These are phyloP conservation scores for Crocallis elinguaria DNA, from an alignment of 2,888 invertebrate species.

Conservation along the genomic window DNA sequence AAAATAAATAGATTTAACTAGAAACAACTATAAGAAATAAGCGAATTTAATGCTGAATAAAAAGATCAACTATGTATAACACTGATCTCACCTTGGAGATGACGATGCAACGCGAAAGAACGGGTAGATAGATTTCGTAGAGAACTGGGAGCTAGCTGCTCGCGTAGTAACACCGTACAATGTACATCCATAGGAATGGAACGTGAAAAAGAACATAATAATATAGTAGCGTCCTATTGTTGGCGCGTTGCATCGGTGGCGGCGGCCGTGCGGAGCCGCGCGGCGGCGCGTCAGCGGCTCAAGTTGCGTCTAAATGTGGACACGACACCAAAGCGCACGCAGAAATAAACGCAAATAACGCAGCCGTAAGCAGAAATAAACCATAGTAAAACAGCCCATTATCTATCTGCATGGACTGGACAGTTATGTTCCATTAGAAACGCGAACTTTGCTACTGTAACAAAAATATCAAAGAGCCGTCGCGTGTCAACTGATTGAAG, in stretches of 20 bases:
- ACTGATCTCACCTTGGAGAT: too few species aligned
- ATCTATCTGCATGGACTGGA: conserved; percentile 25
- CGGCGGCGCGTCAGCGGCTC: conserved; percentile 54
- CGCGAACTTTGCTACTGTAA: conserved; percentile 22
- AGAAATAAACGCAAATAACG: conserved; percentile 75
- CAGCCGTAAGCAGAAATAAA: conserved; percentile 54
- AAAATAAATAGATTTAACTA: too few species aligned
- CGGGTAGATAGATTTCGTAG: background rate
- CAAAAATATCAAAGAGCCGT: conserved; percentile 26
- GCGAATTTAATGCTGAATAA: too few species aligned
- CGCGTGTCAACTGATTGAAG: background rate
- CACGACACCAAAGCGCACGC: conserved; percentile 63
- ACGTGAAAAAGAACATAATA: conserved; percentile 41
- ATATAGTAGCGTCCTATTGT: conserved; percentile 54
- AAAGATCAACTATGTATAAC: too few species aligned
- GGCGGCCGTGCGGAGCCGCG: conserved; percentile 23
- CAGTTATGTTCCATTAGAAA: conserved; percentile 19
- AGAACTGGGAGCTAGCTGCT: conserved; percentile 16
- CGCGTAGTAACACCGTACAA: conserved; percentile 38
- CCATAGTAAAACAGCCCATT: conserved; percentile 46
- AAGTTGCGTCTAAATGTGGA: conserved; percentile 78
- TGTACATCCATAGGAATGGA: conserved; percentile 40
- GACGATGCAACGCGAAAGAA: too few species aligned
- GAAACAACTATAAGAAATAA: too few species aligned
- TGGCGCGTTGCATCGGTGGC: conserved; percentile 62